Evolutionary conservation across 2,888 invertebrate species (phyloP), one percentile per base, ranked within the genome.

Genomic region (Arge pagana): DNA sequence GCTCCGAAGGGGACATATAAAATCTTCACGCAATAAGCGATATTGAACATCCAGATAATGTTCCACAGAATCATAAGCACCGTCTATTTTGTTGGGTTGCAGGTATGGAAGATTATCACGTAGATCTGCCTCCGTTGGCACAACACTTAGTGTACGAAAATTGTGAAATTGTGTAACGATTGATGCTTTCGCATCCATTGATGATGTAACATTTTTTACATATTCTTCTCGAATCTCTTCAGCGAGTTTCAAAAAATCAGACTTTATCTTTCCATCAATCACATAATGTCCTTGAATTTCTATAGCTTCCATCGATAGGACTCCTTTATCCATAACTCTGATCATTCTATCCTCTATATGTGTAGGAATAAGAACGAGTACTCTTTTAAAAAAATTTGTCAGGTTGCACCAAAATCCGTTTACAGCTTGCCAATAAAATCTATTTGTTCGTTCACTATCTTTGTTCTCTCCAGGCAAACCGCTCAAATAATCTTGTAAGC

Each of bases 11-110:
- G 93, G 90, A 15, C 81, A 80, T 24, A 90, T 81, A 67, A 89
- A 91, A 74, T 94, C 93, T 78, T 93, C 91, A 23, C 90, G 77
- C 41, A 93, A 69, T 26, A 93, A 77, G 30, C 87, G 81, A 66
- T 89, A 90, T 60, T 92, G 92, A n/a, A 86, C 78, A 62, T 89
- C 88, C 16, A 94, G 77, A 69, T 94, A 94, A 65, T 90, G 85
- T 36, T 86, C 81, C 1, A 86, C 79, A 65, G 80, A 80, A 1
- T 78, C 67, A 69, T 88, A 92, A 0, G 80, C 78, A 11, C 88
- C 89, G 31, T 81, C 72, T 1, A 82, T 71, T 48, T 85, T 81
- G 65, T 86, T 87, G 0, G 82, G 81, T 11, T 82, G 75, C 15
- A 85, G 62, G 65, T 81, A 83, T 0, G 79, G 74, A 5, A 63